A percentile compares a stretch with the other conserved stretches of the same genome.
These are phyloP conservation scores for Leptocoma aspasia DNA, from an alignment of 2,113 vertebrate species.

Conservation along the genomic window DNA sequence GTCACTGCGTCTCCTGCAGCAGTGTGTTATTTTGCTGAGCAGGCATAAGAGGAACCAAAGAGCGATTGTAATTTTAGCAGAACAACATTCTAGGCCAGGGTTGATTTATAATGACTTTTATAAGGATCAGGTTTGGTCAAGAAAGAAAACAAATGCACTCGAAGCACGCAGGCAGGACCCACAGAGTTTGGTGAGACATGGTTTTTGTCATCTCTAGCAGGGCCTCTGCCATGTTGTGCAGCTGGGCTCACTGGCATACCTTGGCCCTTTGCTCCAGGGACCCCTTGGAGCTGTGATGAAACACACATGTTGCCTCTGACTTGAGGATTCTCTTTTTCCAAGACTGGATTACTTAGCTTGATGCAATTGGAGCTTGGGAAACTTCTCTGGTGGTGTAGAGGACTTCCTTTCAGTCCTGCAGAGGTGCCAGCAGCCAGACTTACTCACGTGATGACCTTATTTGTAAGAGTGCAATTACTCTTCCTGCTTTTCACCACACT, in stretches of 20 bases:
- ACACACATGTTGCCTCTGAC: not conserved
- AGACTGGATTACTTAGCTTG: not conserved
- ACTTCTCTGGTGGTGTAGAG: not conserved
- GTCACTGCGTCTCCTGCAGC: not conserved
- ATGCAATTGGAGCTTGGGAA: not conserved
- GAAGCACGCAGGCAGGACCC: not conserved
- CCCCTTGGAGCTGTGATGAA: not conserved
- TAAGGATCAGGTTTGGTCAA: not conserved
- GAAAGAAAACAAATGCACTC: not conserved
- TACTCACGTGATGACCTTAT: not conserved
- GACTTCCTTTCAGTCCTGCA: not conserved
- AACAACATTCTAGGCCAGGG: not conserved
- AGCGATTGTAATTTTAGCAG: not conserved
- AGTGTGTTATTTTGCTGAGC: not conserved
- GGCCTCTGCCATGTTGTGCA: not conserved
- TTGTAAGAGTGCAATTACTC: not conserved
- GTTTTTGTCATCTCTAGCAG: not conserved
- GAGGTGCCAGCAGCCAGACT: not conserved
- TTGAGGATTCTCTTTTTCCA: not conserved
- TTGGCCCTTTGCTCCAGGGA: not conserved
- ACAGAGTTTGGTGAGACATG: not conserved
- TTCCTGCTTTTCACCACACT: not conserved
- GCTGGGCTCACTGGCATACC: not conserved
- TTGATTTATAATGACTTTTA: not conserved
- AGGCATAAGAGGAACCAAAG: not conserved